Evolutionary conservation across 2,797 vertebrate genomes (phyloP), one percentile per base, ranked within the genome.

Genomic region (Danio albolineatus): DNA sequence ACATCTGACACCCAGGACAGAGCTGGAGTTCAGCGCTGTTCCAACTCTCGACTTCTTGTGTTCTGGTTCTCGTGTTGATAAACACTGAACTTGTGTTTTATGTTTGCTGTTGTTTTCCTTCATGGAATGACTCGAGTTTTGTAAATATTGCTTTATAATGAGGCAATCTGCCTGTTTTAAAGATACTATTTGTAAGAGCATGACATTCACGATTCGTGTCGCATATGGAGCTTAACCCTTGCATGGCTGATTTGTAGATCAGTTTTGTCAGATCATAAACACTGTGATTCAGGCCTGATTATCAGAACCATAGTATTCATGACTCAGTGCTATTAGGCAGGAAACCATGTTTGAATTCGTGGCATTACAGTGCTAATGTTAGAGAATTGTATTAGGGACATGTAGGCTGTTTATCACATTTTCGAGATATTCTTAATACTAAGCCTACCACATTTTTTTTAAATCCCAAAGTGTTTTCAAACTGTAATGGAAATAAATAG

Each of bases 1-100:
- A 73, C 48, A 76, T 53, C 49, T 81, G 83, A 86, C 66, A 80
- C 64, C 60, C 57, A 46, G 73, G 43, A 67, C 44, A 16, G 60
- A 56, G 64, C 43, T 43, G 16, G 43, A 75, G 59, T 74, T 48
- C 9, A 66, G 28, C 38, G 1, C 10, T 28, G 44, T n/a, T 81
- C 12, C 28, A 49, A 7, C 39, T 72, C 61, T 59, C 17, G 13
- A 64, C 28, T 76, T 71, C 60, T 53, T 66, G 78, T 83, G 51
- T 44, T 77, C 17, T 66, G 53, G 17, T 41, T 46, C 19, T 54
- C 44, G 14, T 60, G 43, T 73, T 56, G 8, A 57, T 39, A 39
- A 48, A 48, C 41, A 36, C 19, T n/a, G 39, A 10, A 21, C 41
- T 69, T 59, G 17, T n/a, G 59, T 64, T 62, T 43, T 21, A 8